Base-by-base conservation (phyloP, 2,888 invertebrate species). In the Lacanobia wlatinum region DNA sequence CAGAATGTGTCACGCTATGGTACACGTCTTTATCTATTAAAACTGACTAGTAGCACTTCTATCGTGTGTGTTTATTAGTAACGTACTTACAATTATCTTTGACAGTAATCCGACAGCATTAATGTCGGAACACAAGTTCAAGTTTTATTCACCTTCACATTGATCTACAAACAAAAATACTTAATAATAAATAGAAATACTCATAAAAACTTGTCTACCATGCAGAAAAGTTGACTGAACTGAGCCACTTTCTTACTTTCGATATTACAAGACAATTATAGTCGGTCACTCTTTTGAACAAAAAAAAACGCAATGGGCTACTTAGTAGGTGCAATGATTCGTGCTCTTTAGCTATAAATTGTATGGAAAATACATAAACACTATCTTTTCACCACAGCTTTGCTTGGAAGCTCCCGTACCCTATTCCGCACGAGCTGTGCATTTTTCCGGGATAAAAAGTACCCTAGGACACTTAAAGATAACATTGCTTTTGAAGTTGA, bases 211-310 rank as follows among this genome's bases (percentile, higher is more conserved):
- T 23, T 34, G 78, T 80, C 75, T 76, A 61, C 53, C 43, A 16
- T 73, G 52, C 38, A 68, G n/a, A 67, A 46, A 74, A 73, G 67
- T 59, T 64, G 59, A 71, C 28, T 70, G 69, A 46, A 55, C 60
- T 70, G 82, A 63, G 78, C 80, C 68, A 87, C 84, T 87, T 87
- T 84, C 86, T 81, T 87, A 83, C 84, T 85, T 87, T 85, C 77
- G 21, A 79, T 77, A 76, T 61, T 72, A 76, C 60, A 64, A 70
- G 69, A 80, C 73, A 78, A 56, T 3, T 28, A 28, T 75, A 63
- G 70, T 69, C 72, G 64, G 78, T 46, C 78, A 78, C 59, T 85
- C 82, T 73, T 76, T 63, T 84, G 82, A 84, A 85, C 81, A 84
- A 86, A 81, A 87, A 87, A 34, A 87, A 84, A 70, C 61, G 73